phyloP scores from a whole-genome alignment of 2,797 vertebrate species.

The Thaleichthys pacificus region DNA sequence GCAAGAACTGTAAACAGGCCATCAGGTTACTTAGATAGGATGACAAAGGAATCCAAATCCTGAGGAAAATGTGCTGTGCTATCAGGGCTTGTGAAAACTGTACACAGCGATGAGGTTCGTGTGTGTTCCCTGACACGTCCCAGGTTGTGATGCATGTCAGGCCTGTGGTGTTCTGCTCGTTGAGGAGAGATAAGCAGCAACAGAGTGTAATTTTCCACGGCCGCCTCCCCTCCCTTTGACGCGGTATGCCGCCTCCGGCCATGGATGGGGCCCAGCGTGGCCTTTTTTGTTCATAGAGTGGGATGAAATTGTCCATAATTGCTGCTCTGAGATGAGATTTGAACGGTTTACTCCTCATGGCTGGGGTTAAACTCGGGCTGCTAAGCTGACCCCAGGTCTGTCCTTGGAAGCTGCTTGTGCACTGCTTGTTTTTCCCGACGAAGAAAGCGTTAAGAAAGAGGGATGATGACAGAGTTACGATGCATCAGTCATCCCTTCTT shows the following conservation, averaged over 20 bases:
- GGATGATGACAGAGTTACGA: constrained; percentile 48
- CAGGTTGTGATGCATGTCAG: constrained; percentile 2
- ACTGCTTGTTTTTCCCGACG: constrained; percentile 32
- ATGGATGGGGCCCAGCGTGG: background rate
- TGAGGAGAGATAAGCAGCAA: constrained; percentile 6
- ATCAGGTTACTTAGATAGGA: no score
- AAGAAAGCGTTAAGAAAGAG: constrained; percentile 40
- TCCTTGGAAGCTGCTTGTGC: constrained; percentile 5
- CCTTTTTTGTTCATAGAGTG: background rate
- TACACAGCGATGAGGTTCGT: no score
- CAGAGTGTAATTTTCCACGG: constrained; percentile 30
- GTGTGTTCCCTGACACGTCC: background rate
- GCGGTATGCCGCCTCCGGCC: constrained; percentile 19
- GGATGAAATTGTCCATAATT: background rate
- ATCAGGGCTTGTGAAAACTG: no score
- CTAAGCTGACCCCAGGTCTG: constrained; percentile 6
- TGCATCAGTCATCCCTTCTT: constrained; percentile 22
- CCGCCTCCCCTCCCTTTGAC: background rate
- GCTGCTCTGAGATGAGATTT: constrained; percentile 2
- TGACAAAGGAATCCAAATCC: no score
- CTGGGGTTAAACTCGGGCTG: background rate
- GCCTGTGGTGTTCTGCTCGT: constrained; percentile 9
- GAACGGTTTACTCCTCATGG: background rate
- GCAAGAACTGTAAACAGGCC: background rate
- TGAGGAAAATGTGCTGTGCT: no score